These are phyloP conservation scores for Rosalia funebris DNA, from an alignment of 2,888 invertebrate genomes.

Conservation along the genomic window DNA sequence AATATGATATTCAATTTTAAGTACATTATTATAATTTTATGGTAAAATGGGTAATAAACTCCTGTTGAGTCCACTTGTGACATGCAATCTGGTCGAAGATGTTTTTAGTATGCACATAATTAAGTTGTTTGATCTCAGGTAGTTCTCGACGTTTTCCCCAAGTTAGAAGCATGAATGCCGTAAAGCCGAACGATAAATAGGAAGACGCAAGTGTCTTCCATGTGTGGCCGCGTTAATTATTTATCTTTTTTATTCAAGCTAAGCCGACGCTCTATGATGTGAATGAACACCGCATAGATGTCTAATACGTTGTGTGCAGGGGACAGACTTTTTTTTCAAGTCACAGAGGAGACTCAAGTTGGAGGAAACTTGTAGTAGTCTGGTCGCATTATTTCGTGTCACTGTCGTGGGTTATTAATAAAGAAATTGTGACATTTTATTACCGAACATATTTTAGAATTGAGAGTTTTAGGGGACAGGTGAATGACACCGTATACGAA, in stretches of 20 bases:
- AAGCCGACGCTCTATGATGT: conserved; percentile 31
- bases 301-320: conserved; percentile 17
- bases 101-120: conserved; percentile 15
- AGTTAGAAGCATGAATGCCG: not conserved
- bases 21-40: not conserved
- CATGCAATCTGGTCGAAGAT: not conserved
- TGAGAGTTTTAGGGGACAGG: not conserved
- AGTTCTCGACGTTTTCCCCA: not conserved
- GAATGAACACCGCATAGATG: conserved; percentile 31
- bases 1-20: not conserved
- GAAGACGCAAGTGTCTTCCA: conserved; percentile 40
- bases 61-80: not conserved
- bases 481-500: not conserved
- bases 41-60: conserved; percentile 19
- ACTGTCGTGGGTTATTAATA: not conserved
- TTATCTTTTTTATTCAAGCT: conserved; percentile 34
- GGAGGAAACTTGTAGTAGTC: not conserved
- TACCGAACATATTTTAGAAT: not conserved
- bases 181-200: conserved; percentile 2
- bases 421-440: not conserved
- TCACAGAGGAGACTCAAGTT: conserved; percentile 3
- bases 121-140: conserved; percentile 4
- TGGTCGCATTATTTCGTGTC: conserved; percentile 5
- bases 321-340: conserved; percentile 14
- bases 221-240: conserved; percentile 39